Evolutionary conservation across 2,888 invertebrate genomes (phyloP), one percentile per base, ranked within the genome.

Genomic region (Chrysomela aeneicollis): DNA sequence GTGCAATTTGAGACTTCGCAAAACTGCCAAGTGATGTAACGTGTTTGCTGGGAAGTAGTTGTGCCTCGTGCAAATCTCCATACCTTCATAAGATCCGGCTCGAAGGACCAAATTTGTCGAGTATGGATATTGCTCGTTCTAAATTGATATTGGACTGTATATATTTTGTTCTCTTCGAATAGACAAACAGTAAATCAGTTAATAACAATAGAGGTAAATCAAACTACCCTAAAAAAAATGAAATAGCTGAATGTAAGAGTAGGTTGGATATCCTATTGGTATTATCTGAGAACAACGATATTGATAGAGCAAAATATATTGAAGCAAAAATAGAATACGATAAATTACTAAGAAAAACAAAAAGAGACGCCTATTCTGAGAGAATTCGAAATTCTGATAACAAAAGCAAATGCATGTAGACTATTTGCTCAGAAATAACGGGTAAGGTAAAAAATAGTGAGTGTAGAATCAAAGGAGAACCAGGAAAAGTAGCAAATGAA

Each of bases 361-460:
- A 50, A 50, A n/a, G 17, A 22, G 8, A 21, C 5, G 22, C n/a
- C 21, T 50, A 50, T 50, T 22, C 12, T 22, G 50, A 50, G 50
- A 21, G 50, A 22, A 50, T 50, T 22, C 18, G 22, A 50, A 21
- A 50, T 21, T 50, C 21, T 17, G 18, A 50, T 21, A 50, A 50
- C 50, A 50, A 50, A 19, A 50, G 12, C 19, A 50, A 50, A 50
- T 18, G 50, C 22, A 50, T 50, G 50, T 50, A 21, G 50, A 50
- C 21, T 50, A 50, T 50, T 49, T 49, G 49, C n/a, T 18, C 17
- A 17, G 49, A 49, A 49, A 49, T 49, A 18, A 17, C 49, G 18
- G 50, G 50, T 22, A 50, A 21, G 17, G 50, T 50, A 50, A 50
- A 18, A n/a, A 50, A 22, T 21, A 18, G 12, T 12, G 21, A 22